Evolutionary conservation across 2,113 vertebrate genomes (phyloP), one percentile per base, ranked within the genome.

Genomic region (Pluvialis apricaria): DNA sequence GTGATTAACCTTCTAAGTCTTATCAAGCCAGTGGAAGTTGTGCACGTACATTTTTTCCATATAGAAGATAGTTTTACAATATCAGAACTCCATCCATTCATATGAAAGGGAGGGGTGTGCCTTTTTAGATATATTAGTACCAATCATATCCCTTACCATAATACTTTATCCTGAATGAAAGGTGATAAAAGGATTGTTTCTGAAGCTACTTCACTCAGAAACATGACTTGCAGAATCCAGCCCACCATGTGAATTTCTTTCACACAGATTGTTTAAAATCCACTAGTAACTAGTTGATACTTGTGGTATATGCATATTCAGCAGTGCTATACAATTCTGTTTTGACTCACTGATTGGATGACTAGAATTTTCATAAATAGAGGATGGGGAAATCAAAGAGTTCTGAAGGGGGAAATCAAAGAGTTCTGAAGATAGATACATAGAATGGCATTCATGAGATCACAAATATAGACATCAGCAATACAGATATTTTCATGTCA

Each of bases 401-500:
- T 52, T 94, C 89, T 95, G 88, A 95, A 95, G 94, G 15, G 92
- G 25, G 25, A 92, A 95, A 97, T 95, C 86, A 96, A 85, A 92
- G 72, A 77, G 44, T 52, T 94, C 91, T 95, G 86, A 95, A 95
- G 94, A 93, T 69, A 93, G 90, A 71, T 21, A 15, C 44, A 72
- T 15, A 82, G 52, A 94, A 93, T 57, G 49, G 49, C 90, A 96
- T 94, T 94, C 70, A 72, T 82, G 62, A 91, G 83, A 96, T 91
- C 84, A 87, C 78, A 97, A 97, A 96, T 97, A 96, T 85, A 97
- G 93, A 82, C 87, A 96, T 91, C 61, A 66, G 49, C 82, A 87
- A 40, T 91, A 91, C 40, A 95, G 93, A 94, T 96, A 96, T 97
- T 96, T 97, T 96, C 91, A 90, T 91, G 93, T 96, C 95, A 96